Conservation (phyloP, 2,888 invertebrate species). For the Labia minor region DNA sequence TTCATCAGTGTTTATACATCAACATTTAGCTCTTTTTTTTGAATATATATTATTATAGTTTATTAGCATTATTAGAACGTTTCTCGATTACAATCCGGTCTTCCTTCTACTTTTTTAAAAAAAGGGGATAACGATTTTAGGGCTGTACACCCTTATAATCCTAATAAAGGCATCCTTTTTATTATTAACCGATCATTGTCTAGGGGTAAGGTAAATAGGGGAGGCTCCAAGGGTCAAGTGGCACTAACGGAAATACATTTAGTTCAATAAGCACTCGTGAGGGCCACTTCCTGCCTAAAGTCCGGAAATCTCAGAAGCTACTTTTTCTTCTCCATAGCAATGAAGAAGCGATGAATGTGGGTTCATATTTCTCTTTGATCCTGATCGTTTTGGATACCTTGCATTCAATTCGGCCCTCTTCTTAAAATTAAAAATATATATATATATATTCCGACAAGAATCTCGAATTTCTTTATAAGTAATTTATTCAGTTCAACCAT, state of each 20-base stretch:
- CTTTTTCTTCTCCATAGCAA: not conserved
- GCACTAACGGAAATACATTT: constrained; percentile 6
- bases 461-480: not conserved
- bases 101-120: too few relatives aligned
- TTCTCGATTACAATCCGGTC: too few relatives aligned
- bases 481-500: too few relatives aligned
- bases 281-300: not conserved
- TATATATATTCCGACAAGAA: not conserved
- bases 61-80: too few relatives aligned
- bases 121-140: too few relatives aligned
- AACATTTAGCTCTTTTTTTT: too few relatives aligned
- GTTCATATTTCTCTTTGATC: not conserved
- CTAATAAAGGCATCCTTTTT: not conserved
- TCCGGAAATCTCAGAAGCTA: constrained; percentile 2
- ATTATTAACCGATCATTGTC: not conserved
- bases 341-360: not conserved
- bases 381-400: not conserved
- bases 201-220: not conserved
- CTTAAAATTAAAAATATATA: not conserved
- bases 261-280: not conserved
- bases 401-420: not conserved
- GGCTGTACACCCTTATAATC: too few relatives aligned
- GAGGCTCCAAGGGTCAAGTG: not conserved
- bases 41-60: too few relatives aligned
- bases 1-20: too few relatives aligned